phyloP scores from a whole-genome alignment of 2,888 invertebrate genomes.

The Microctonus aethiopoides region DNA sequence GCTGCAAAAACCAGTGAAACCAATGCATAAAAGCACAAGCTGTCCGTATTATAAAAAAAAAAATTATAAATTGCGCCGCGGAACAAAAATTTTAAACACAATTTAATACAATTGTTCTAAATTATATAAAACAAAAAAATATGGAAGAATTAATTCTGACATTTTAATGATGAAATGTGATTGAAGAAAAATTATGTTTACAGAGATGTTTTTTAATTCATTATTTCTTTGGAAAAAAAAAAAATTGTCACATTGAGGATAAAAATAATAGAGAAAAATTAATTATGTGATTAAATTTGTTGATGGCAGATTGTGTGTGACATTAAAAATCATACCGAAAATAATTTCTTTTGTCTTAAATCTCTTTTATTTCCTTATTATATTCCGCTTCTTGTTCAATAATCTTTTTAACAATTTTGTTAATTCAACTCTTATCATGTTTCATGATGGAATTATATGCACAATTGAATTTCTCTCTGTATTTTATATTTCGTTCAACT shows the following conservation, averaged over 20 bases:
- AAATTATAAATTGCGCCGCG: conserved; percentile 15
- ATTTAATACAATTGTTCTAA: background rate
- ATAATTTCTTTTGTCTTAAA: no score
- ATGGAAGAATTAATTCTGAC: no score
- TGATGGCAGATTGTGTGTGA: background rate
- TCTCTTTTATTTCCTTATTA: no score
- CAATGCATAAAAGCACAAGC: conserved; percentile 26
- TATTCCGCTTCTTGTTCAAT: no score
- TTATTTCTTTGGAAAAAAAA: conserved; percentile 21
- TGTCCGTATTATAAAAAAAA: background rate
- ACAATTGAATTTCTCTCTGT: background rate
- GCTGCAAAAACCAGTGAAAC: conserved; percentile 38
- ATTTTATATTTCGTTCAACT: no score
- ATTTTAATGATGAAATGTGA: background rate
- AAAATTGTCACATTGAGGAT: conserved; percentile 6
- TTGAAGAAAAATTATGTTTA: conserved; percentile 22
- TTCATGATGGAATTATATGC: background rate
- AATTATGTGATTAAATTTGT: no score
- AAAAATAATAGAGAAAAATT: background rate
- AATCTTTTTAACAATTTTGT: background rate
- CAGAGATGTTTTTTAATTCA: conserved; percentile 30
- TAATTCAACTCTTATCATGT: background rate
- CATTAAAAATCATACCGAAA: no score
- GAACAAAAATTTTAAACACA: conserved; percentile 9
- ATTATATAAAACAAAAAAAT: conserved; percentile 17